Evolutionary conservation across 2,113 vertebrate genomes (phyloP).

Genomic region (Nematolebias whitei): DNA sequence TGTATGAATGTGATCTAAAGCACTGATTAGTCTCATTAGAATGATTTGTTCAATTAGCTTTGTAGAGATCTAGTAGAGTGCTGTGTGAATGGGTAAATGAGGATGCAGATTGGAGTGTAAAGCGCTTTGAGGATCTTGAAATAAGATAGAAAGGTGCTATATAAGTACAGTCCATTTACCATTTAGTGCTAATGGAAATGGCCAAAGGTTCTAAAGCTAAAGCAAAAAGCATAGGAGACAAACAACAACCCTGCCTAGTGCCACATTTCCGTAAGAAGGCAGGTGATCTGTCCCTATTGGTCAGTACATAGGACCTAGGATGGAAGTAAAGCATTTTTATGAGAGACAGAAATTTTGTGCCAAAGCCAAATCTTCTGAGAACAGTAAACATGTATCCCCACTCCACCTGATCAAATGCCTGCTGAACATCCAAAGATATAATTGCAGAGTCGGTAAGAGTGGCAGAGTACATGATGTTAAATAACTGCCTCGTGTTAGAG

Average conservation of each 20-base stretch:
- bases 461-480: not conserved
- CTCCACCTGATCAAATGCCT: conserved; percentile 1
- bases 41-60: too few relatives aligned
- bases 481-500: not conserved
- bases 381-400: not conserved
- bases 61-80: too few relatives aligned
- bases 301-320: not conserved
- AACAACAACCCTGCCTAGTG: not conserved
- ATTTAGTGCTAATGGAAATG: too few relatives aligned
- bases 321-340: not conserved
- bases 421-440: not conserved
- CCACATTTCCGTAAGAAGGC: not conserved
- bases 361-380: not conserved
- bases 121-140: too few relatives aligned
- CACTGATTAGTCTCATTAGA: too few relatives aligned
- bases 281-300: not conserved
- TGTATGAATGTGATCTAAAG: too few relatives aligned
- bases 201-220: too few relatives aligned
- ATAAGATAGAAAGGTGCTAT: too few relatives aligned
- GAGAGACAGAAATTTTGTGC: not conserved
- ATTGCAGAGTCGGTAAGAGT: not conserved
- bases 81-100: too few relatives aligned
- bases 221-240: not conserved
- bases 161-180: too few relatives aligned
- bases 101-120: too few relatives aligned